Evolutionary conservation across 92 coral and sea anemone genomes (phyloP), one percentile per base, ranked within the genome.

Genomic region (Plumapathes pennacea): DNA sequence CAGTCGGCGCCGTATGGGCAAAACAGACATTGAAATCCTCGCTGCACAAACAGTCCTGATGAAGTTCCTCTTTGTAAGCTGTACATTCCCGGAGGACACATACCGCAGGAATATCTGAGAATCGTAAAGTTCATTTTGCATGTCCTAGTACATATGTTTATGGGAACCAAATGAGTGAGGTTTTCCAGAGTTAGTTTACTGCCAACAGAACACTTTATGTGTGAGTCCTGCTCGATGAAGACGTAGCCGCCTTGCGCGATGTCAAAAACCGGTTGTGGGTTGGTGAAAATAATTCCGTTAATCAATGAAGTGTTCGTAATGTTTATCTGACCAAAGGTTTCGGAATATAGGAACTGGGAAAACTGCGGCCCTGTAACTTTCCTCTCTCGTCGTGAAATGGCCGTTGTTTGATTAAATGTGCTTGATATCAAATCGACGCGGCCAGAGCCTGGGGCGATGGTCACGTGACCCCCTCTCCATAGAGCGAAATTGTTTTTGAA

Each of bases 1-100:
- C 51, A 89, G 22, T 79, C 81, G 9, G 82, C 96, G 49, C 96
- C 96, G 25, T 48, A 64, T 10, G 96, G 96, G 62, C 90, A 89
- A 5, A 17, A 54, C 17, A 72, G 49, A 37, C 95, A 87, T 36
- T 22, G 40, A 13, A 87, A 77, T 38, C 64, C 57, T 26, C 58
- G 46, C 46, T 8, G 46, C 24, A 12, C 20, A 13, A 25, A 29
- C 43, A 62, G 26, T 3, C 77, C 76, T 18, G 12, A 40, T n/a
- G 69, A 58, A 12, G 47, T 57, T 13, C 90, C 90, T 17, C 54
- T 32, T 44, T 77, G 85, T 38, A 84, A 43, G 45, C 90, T 84
- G 46, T 84, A 84, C 10, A 49, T 24, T 32, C 76, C 90, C 25
- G 25, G 31, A 4, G 54, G 41, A 28, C 90, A 84, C 5, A 60